Percentiles rank a stretch among this genome's conserved stretches.
phyloP scores from a whole-genome alignment of 2,888 invertebrate species.

The Carterocephalus palaemon region DNA sequence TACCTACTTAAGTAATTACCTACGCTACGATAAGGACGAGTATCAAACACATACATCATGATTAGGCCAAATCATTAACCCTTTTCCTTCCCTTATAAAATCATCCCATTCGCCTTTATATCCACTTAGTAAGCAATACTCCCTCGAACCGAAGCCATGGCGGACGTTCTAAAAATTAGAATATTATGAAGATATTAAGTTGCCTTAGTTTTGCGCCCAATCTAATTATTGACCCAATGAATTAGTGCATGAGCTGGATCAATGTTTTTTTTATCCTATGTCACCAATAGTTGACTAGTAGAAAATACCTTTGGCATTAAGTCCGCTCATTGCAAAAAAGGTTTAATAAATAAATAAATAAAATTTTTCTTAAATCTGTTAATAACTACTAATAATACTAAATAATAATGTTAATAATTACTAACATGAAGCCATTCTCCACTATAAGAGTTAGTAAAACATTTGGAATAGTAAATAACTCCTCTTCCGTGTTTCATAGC shows the following conservation, averaged over 20 bases:
- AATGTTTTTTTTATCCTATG: too few relatives aligned
- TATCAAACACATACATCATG: slow-evolving; percentile 65
- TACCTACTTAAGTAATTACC: too few relatives aligned
- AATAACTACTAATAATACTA: slow-evolving; percentile 1
- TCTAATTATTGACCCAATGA: too few relatives aligned
- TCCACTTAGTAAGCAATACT: slow-evolving; percentile 59
- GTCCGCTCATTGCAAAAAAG: not conserved
- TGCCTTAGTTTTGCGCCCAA: too few relatives aligned
- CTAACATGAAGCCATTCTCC: slow-evolving; percentile 64
- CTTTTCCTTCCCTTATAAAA: slow-evolving; percentile 75
- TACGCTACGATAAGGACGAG: too few relatives aligned
- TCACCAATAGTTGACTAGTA: too few relatives aligned
- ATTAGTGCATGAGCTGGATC: too few relatives aligned
- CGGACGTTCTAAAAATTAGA: slow-evolving; percentile 54
- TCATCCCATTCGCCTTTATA: slow-evolving; percentile 79
- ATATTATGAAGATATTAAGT: not conserved
- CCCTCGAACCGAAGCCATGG: slow-evolving; percentile 62
- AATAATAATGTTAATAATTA: slow-evolving; percentile 20
- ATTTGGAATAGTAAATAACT: slow-evolving; percentile 51
- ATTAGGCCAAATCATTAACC: slow-evolving; percentile 80
- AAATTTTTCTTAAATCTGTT: not conserved
- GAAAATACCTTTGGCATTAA: too few relatives aligned
- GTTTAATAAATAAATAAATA: too few relatives aligned
- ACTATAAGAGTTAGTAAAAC: slow-evolving; percentile 57
- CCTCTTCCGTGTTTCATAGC: slow-evolving; percentile 70